Evolutionary conservation across 1,140 invertebrate genomes (phyloP), one percentile per base, ranked within the genome.

Genomic region (Euura lappo): DNA sequence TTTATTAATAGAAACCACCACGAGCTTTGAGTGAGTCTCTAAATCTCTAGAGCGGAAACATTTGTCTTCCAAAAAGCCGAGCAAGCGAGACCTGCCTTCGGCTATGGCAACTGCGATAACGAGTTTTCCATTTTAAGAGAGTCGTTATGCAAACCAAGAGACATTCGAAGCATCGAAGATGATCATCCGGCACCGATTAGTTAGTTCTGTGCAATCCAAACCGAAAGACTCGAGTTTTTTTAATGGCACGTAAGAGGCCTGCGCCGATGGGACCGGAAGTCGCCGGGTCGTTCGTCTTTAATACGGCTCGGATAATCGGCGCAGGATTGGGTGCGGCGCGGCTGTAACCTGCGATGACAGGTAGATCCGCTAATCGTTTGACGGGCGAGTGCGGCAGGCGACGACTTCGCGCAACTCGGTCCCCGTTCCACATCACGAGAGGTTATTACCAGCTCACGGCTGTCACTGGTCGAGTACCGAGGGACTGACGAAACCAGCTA

Each of bases 351-450:
- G 80, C 79, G 83, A 83, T 79, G 84, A 84, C 84, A 87, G 81
- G 84, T 85, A 83, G 74, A 84, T 83, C 78, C 80, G 81, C 80
- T 85, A 86, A 86, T 83, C 84, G 83, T 82, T 81, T 80, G 80
- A 81, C 67, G 67, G 28, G 67, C 28, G 13, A 10, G 60, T 13
- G 60, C 42, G 8, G 44, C 78, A 78, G 75, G 74, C 71, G 70
- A 47, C 68, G 8, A 8, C 8, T 60, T 28, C 28, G 28, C 28
- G 28, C 28, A 28, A 28, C 6, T n/a, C 13, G 43, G 13, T 45
- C 68, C 28, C 28, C 28, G 11, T 69, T n/a, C 44, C 68, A 45
- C 28, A 42, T 69, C 4, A 6, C 68, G 44, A 69, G 68, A 43
- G 11, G 45, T 51, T 71, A 72, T 75, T 67, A 68, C 70, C 68